Base-by-base conservation (phyloP, 2,113 vertebrate genomes). In the Phainopepla nitens region DNA sequence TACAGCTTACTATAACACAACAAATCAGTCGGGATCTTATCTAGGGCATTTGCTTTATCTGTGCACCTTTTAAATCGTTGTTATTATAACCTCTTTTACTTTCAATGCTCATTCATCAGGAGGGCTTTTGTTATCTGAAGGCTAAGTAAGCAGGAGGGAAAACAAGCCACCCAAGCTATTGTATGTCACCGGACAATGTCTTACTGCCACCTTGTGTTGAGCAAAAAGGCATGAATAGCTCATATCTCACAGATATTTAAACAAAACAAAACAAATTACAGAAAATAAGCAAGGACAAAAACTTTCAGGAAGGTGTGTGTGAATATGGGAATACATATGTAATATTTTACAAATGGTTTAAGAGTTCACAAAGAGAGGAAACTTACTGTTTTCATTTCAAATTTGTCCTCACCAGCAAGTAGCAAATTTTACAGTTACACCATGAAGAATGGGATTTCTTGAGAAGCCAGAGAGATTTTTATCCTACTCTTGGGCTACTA, bases 181-280 rank as follows among this genome's bases (percentile, higher is more conserved):
- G 33, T 41, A 36, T 28, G 13, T 39, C 62, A 65, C 87, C 11
- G 9, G 35, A 31, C 72, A 88, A 87, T 97, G 56, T 86, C 90
- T 77, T 93, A 90, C 95, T 98, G 97, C 98, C 98, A 98, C 96
- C 98, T 93, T 57, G 97, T 96, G 98, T 94, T 36, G 35, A 49
- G 61, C 28, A 73, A 76, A 64, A 82, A 77, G 39, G 24, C 31
- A 47, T 6, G 12, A 73, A 31, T 6, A 41, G 13, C 15, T 62
- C 31, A 2, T 36, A 36, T 50, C 36, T 87, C 39, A 79, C 4
- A 61, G 31, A 44, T 14, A 25, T 11, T 68, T 35, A 51, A 75
- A 42, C 16, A 5, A 17, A 44, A 29, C n/a, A 19, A 31, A 42
- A 15, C 28, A 28, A 39, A 6, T 8, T 16, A 54, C 41, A 85